A percentile compares a stretch with the other conserved stretches of the same genome.
Evolutionary conservation across 2,797 vertebrate species (phyloP).

Genomic region (Oryzias dopingdopingensis): DNA sequence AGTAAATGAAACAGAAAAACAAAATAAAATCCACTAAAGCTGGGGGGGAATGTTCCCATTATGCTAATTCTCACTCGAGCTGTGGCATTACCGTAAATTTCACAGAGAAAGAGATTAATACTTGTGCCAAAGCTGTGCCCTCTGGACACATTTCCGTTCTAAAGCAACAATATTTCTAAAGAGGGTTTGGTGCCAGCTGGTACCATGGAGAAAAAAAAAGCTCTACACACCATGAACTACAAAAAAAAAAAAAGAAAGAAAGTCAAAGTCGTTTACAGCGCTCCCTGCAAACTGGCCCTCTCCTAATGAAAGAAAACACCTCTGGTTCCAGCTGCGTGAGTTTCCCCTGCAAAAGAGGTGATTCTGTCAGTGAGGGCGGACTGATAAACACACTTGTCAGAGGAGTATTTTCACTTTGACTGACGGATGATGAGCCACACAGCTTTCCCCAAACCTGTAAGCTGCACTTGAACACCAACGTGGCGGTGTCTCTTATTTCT

Average conservation of each 20-base stretch:
- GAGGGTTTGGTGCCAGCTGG: conserved; percentile 56
- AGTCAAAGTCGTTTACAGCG: conserved; percentile 60
- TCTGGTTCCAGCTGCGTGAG: conserved; percentile 16
- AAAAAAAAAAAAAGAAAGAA: conserved; percentile 11
- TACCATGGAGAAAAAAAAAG: conserved; percentile 51
- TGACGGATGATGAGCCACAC: too few species aligned
- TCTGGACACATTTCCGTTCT: conserved; percentile 49
- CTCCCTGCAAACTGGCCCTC: conserved; percentile 40
- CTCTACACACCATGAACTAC: conserved; percentile 53
- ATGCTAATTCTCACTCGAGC: conserved; percentile 42
- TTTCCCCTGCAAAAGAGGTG: conserved; percentile 1
- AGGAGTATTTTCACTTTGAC: too few species aligned
- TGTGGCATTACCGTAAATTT: conserved; percentile 34
- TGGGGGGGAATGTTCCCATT: conserved; percentile 31
- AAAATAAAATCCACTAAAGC: conserved; percentile 8
- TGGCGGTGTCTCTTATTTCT: too few species aligned
- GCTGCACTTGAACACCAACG: too few species aligned
- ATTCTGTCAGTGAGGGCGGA: too few species aligned
- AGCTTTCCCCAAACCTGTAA: too few species aligned
- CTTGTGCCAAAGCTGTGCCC: conserved; percentile 28
- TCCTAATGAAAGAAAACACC: conserved; percentile 33
- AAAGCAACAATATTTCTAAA: conserved; percentile 61
- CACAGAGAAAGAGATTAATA: conserved; percentile 60
- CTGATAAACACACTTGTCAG: too few species aligned
- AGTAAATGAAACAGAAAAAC: conserved; percentile 3